phyloP scores from a whole-genome alignment of 2,113 vertebrate species.

The Felis catus region DNA sequence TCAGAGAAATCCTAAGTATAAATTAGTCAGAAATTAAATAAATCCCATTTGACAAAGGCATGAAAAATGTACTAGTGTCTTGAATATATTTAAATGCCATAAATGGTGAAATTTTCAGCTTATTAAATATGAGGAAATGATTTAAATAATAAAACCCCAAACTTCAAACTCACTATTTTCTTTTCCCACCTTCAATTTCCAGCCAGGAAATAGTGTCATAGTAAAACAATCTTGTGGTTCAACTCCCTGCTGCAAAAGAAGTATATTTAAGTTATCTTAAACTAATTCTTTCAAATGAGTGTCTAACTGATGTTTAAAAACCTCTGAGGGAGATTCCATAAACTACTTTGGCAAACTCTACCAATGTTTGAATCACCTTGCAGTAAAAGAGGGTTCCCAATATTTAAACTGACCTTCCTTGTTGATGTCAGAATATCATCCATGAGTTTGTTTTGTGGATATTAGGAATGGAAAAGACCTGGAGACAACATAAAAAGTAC shows the following conservation, averaged over 20 bases:
- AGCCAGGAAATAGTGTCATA: slow-evolving; percentile 70
- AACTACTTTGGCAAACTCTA: slow-evolving; percentile 11
- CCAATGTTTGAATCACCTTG: neutral
- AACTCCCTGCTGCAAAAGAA: slow-evolving; percentile 29
- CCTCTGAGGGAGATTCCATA: slow-evolving; percentile 1
- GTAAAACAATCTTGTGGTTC: slow-evolving; percentile 65
- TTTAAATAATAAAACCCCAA: slow-evolving; percentile 69
- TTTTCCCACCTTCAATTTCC: slow-evolving; percentile 66
- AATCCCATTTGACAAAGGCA: slow-evolving; percentile 42
- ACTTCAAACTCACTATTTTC: slow-evolving; percentile 67
- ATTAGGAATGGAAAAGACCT: neutral
- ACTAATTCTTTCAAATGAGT: slow-evolving; percentile 50
- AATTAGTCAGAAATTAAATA: slow-evolving; percentile 68
- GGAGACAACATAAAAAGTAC: neutral
- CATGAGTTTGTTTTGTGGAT: neutral
- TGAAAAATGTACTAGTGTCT: neutral
- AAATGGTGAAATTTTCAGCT: slow-evolving; percentile 48
- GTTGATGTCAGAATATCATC: neutral
- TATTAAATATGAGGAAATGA: slow-evolving; percentile 64
- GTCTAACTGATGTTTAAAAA: slow-evolving; percentile 44
- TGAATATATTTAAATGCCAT: slow-evolving; percentile 59
- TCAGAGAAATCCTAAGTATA: slow-evolving; percentile 42
- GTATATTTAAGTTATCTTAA: slow-evolving; percentile 53
- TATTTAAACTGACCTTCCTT: slow-evolving; percentile 29
- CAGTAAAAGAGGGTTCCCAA: neutral